Evolutionary conservation across 2,113 vertebrate species (phyloP).

Genomic region (Erinaceus europaeus): DNA sequence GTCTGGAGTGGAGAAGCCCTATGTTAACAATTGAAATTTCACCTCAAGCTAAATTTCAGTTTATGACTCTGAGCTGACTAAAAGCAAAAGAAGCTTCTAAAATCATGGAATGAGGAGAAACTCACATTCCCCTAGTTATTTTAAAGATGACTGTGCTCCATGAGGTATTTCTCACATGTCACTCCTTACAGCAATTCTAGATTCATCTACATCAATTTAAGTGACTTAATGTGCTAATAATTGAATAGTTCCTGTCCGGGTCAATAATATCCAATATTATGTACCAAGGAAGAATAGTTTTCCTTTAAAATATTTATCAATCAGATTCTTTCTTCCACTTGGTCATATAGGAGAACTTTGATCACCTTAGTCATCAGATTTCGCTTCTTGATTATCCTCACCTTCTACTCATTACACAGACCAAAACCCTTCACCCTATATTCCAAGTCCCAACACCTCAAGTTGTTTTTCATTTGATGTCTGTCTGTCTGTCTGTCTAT

Average conservation of each 20-base stretch:
- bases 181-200: neutral
- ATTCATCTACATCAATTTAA: neutral
- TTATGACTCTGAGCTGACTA: neutral
- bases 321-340: neutral
- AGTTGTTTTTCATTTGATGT: too few relatives aligned
- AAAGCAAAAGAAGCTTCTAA: neutral
- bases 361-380: too few relatives aligned
- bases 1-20: too few relatives aligned
- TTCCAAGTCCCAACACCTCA: neutral
- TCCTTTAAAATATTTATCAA: neutral
- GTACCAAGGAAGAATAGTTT: neutral
- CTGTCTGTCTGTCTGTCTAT: too few relatives aligned
- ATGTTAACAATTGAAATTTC: too few relatives aligned
- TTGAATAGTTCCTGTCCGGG: neutral
- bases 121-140: neutral
- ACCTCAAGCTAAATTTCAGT: neutral
- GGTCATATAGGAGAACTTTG: too few relatives aligned
- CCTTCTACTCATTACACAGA: neutral
- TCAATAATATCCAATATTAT: neutral
- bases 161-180: neutral
- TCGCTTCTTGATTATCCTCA: neutral
- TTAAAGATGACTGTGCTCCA: neutral
- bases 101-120: neutral
- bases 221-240: neutral
- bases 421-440: neutral